Conservation (phyloP, 2,888 invertebrate genomes). For the Zaprionus bogoriensis region DNA sequence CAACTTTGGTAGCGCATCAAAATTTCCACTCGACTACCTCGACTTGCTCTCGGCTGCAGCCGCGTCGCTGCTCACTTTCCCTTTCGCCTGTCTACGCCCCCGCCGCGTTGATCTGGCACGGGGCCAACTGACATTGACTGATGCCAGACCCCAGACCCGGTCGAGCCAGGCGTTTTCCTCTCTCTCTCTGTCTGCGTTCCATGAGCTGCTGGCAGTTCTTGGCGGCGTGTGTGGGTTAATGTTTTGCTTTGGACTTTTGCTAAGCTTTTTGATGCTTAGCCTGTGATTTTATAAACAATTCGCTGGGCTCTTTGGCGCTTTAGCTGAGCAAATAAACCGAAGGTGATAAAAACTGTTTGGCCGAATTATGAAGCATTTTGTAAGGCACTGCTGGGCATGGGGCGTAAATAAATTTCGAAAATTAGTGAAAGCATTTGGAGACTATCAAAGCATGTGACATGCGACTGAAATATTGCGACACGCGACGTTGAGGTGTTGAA, state of each 20-base stretch:
- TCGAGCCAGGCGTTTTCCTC: constrained; percentile 1
- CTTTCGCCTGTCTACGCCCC: constrained; percentile 57
- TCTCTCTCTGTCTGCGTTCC: constrained; percentile 21
- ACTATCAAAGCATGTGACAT: constrained; percentile 55
- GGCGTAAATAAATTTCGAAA: constrained; percentile 49
- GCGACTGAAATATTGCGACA: constrained; percentile 61
- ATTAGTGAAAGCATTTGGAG: constrained; percentile 38
- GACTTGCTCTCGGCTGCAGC: constrained; percentile 34
- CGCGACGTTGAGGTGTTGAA: constrained; percentile 51
- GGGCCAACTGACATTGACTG: constrained; percentile 79
- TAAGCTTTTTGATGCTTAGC: constrained; percentile 42
- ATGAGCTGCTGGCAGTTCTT: constrained; percentile 13
- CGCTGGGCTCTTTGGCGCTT: constrained; percentile 24
- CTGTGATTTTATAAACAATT: constrained; percentile 61
- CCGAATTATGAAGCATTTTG: constrained; percentile 47
- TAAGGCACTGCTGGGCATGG: background rate
- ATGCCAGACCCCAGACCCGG: constrained; percentile 69
- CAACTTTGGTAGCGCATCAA: constrained; percentile 39
- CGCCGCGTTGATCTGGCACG: constrained; percentile 64
- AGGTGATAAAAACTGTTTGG: constrained; percentile 47
- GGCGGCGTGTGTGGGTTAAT: constrained; percentile 64
- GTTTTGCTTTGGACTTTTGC: constrained; percentile 54
- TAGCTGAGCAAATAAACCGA: constrained; percentile 31
- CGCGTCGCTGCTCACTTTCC: constrained; percentile 47
- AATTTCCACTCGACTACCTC: constrained; percentile 22